Conservation (phyloP, 2,888 invertebrate genomes). For the Lapara coniferarum region DNA sequence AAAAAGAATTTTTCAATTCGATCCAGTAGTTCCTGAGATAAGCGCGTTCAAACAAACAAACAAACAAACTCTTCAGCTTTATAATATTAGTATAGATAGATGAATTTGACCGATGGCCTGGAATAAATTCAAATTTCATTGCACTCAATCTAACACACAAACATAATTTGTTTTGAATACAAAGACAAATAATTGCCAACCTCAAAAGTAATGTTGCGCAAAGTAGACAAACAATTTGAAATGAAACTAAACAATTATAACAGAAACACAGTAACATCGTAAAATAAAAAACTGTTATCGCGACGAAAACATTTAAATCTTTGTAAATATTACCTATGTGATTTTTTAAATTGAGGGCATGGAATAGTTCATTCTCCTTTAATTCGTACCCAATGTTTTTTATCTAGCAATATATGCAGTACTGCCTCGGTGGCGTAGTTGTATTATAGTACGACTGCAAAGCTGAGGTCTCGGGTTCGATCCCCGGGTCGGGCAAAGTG, state of each 20-base stretch:
- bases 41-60: too few species aligned
- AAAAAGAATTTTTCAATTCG: too few species aligned
- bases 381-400: too few species aligned
- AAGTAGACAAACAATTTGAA: constrained; percentile 6
- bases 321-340: constrained; percentile 4
- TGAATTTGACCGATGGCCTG: not conserved
- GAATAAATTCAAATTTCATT: not conserved
- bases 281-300: constrained; percentile 19
- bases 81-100: too few species aligned
- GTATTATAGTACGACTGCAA: too few species aligned
- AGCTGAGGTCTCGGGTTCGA: too few species aligned
- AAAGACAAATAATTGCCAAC: not conserved
- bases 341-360: constrained; percentile 7
- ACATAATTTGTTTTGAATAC: not conserved
- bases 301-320: constrained; percentile 7
- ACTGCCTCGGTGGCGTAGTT: too few species aligned
- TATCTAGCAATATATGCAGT: too few species aligned
- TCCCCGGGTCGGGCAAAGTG: too few species aligned
- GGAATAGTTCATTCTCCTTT: not conserved
- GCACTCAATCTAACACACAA: not conserved
- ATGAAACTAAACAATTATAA: constrained; percentile 10
- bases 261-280: constrained; percentile 19
- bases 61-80: too few species aligned
- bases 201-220: constrained; percentile 8
- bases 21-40: too few species aligned